Percentiles rank a stretch among this genome's conserved stretches.
These are phyloP conservation scores for Ganaspis brasiliensis DNA, from an alignment of 2,888 invertebrate species.

Conservation along the genomic window DNA sequence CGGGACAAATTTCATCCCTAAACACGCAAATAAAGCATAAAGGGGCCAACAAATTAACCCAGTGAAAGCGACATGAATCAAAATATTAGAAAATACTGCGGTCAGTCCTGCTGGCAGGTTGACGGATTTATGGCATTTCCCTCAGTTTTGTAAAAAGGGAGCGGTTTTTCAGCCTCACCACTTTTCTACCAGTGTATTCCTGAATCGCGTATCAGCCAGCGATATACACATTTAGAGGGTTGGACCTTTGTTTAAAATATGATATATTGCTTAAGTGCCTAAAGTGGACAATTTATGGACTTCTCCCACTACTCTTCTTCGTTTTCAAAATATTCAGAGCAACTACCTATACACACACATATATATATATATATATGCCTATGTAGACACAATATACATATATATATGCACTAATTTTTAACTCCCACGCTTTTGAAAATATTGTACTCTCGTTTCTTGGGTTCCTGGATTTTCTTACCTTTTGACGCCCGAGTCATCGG, in stretches of 20 bases:
- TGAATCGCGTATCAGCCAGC: slow-evolving; percentile 72
- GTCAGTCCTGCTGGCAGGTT: slow-evolving; percentile 65
- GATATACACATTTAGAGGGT: slow-evolving; percentile 48
- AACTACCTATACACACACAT: too few species aligned
- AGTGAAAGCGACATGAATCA: slow-evolving; percentile 80
- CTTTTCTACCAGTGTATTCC: slow-evolving; percentile 60
- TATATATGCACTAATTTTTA: slow-evolving; percentile 46
- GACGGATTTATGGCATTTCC: slow-evolving; percentile 79
- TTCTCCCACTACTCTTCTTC: slow-evolving; percentile 54
- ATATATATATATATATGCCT: too few species aligned
- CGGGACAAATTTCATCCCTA: slow-evolving; percentile 76
- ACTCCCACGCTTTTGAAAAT: slow-evolving; percentile 66
- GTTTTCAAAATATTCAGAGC: slow-evolving; percentile 51
- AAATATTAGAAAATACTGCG: slow-evolving; percentile 78
- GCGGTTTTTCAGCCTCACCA: slow-evolving; percentile 63
- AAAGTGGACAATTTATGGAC: slow-evolving; percentile 77
- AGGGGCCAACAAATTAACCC: slow-evolving; percentile 76
- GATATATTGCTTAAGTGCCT: slow-evolving; percentile 79
- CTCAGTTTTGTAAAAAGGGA: slow-evolving; percentile 67
- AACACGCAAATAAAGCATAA: slow-evolving; percentile 78
- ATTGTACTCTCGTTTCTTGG: slow-evolving; percentile 49
- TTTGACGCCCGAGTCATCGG: not conserved
- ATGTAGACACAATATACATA: too few species aligned
- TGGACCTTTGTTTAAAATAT: slow-evolving; percentile 79
- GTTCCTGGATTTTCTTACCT: slow-evolving; percentile 42